Conservation (phyloP, 2,797 vertebrate genomes). For the Premnoplex brunnescens region DNA sequence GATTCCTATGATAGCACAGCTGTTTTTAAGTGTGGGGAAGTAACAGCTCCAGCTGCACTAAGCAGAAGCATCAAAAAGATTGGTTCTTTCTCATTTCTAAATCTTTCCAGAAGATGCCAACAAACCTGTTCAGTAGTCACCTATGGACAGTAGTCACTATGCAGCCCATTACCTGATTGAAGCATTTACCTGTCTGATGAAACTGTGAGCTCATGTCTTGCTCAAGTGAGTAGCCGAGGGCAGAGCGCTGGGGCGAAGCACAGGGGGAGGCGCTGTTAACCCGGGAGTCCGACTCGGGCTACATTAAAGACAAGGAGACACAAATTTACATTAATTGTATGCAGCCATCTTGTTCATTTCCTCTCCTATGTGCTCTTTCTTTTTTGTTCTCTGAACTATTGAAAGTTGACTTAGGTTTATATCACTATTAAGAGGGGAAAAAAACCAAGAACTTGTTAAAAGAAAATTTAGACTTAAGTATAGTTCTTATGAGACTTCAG, state of each 20-base stretch:
- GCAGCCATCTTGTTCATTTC: neutral
- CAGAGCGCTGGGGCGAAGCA: slow-evolving; percentile 74
- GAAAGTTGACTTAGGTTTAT: neutral
- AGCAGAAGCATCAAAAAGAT: neutral
- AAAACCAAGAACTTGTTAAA: neutral
- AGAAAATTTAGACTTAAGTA: neutral
- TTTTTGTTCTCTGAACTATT: neutral
- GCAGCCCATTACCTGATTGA: neutral
- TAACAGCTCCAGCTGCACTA: neutral
- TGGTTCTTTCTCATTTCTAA: neutral
- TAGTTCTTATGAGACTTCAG: neutral
- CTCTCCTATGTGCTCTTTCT: neutral
- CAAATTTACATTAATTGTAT: neutral
- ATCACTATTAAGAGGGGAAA: rapidly evolving
- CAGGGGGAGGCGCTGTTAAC: slow-evolving; percentile 88
- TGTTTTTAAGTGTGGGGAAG: neutral
- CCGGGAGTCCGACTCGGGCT: slow-evolving; percentile 88
- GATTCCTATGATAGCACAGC: neutral
- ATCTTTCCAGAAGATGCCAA: neutral
- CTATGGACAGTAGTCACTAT: neutral
- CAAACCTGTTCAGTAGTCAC: neutral
- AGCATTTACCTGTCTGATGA: slow-evolving; percentile 85
- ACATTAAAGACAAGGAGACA: neutral
- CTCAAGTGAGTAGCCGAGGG: slow-evolving; percentile 68
- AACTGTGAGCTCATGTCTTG: slow-evolving; percentile 80